Evolutionary conservation across 1,140 invertebrate species (phyloP), one percentile per base, ranked within the genome.

Genomic region (Maconellicoccus hirsutus): DNA sequence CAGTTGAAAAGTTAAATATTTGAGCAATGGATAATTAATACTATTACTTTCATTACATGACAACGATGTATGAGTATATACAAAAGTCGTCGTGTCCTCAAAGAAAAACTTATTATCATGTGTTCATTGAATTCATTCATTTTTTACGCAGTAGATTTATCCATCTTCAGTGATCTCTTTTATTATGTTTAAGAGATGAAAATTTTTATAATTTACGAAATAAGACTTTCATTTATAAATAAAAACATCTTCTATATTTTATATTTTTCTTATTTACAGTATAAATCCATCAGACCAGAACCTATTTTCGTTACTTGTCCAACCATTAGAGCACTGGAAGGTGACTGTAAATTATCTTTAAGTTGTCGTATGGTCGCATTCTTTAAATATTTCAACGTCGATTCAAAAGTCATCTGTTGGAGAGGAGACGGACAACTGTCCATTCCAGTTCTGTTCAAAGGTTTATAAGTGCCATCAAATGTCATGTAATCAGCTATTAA

Each of bases 401-500:
- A 94, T 81, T 99, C 97, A 77, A 97, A 99, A 1, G 91, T 96
- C 91, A 99, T 98, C 81, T 98, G 95, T 78, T 99, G 97, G 1
- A 99, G 79, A 0, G 95, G 92, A 2, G 96, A 98, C 0, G 91
- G 83, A 42, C 87, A 92, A 23, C 85, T 86, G 75, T 90, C 87
- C 84, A 99, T 94, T 6, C 93, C 93, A 77, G 86, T 87, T 27
- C 96, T 83, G 79, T 91, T 98, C 78, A 98, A 87, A 0, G 96
- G 91, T 77, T 89, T 86, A 76, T 92, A 97, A 10, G 81, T 82
- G 0, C 98, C 98, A 77, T 92, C 89, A 76, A 87, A 95, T 0
- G 96, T 99, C 96, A 99, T 99, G 78, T 98, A 98, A 81, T 99
- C 96, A 0, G 96, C 92, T 71, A 98, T 87, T 0, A 99, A 81